A percentile compares a stretch with the other conserved stretches of the same genome.
phyloP scores from a whole-genome alignment of 2,888 invertebrate species.

The Oxyteleia sp. region DNA sequence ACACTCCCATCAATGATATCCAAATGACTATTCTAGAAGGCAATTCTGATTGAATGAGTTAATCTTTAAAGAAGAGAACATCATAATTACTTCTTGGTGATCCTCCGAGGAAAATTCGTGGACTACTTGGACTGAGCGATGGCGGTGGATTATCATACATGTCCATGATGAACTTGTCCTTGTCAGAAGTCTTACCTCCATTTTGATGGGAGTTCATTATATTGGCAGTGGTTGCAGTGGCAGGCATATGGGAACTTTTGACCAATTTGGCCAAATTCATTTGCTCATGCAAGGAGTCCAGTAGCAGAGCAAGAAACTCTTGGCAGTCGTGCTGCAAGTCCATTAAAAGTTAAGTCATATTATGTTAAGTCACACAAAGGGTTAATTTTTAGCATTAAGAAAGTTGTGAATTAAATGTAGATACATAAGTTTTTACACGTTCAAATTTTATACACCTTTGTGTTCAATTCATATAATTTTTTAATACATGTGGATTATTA shows the following conservation, averaged over 20 bases:
- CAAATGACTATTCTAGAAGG: too few relatives aligned
- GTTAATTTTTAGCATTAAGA: too few relatives aligned
- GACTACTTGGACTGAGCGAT: conserved; percentile 85
- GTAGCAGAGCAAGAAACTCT: conserved; percentile 90
- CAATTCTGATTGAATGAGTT: too few relatives aligned
- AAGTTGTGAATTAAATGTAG: too few relatives aligned
- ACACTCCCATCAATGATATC: too few relatives aligned
- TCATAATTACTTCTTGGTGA: conserved; percentile 83
- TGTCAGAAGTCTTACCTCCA: conserved; percentile 76
- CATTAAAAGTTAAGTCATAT: too few relatives aligned
- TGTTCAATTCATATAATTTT: too few relatives aligned
- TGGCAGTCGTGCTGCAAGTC: conserved; percentile 90
- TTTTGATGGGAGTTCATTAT: conserved; percentile 81
- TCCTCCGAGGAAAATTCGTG: conserved; percentile 81
- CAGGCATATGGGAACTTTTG: conserved; percentile 82
- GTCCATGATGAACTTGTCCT: conserved; percentile 77
- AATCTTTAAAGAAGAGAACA: conserved; percentile 1
- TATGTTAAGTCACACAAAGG: too few relatives aligned
- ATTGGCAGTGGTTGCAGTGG: conserved; percentile 83
- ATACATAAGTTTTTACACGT: too few relatives aligned
- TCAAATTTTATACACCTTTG: too few relatives aligned
- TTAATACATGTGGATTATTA: too few relatives aligned
- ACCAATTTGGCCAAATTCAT: conserved; percentile 87
- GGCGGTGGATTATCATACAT: conserved; percentile 81
- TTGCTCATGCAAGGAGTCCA: conserved; percentile 90